Conservation (phyloP, 2,113 vertebrate genomes). For the Aegotheles bennettii region DNA sequence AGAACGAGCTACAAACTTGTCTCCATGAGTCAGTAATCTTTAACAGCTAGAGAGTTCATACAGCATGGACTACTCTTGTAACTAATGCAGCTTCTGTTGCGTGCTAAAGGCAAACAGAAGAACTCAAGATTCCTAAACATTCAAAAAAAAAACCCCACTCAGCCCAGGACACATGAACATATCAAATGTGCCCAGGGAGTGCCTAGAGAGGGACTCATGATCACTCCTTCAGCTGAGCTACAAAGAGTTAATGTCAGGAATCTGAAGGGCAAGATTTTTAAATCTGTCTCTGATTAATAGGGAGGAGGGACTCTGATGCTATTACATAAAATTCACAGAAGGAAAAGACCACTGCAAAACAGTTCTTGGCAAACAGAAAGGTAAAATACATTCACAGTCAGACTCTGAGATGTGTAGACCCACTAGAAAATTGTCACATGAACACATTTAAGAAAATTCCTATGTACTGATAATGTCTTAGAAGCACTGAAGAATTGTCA, state of each 20-base stretch:
- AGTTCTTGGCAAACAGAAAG: neutral
- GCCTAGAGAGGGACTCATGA: neutral
- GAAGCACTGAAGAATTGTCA: neutral
- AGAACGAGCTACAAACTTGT: neutral
- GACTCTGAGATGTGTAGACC: neutral
- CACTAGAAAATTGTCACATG: neutral
- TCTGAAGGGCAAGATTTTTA: neutral
- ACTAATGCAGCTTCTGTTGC: neutral
- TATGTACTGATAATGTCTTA: neutral
- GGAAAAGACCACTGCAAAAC: neutral
- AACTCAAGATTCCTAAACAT: neutral
- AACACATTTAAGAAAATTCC: neutral
- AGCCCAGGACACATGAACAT: neutral
- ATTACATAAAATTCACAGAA: neutral
- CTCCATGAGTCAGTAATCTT: neutral
- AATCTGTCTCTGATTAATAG: neutral
- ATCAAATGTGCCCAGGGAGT: neutral
- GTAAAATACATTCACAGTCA: neutral
- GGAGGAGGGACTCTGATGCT: neutral
- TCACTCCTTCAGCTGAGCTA: neutral
- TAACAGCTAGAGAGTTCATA: neutral
- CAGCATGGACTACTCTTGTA: neutral
- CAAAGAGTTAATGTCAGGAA: neutral
- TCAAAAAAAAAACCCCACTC: neutral
- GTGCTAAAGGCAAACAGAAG: neutral